Evolutionary conservation across 2,888 invertebrate genomes (phyloP).

Genomic region (Kryphioiulus occultus): DNA sequence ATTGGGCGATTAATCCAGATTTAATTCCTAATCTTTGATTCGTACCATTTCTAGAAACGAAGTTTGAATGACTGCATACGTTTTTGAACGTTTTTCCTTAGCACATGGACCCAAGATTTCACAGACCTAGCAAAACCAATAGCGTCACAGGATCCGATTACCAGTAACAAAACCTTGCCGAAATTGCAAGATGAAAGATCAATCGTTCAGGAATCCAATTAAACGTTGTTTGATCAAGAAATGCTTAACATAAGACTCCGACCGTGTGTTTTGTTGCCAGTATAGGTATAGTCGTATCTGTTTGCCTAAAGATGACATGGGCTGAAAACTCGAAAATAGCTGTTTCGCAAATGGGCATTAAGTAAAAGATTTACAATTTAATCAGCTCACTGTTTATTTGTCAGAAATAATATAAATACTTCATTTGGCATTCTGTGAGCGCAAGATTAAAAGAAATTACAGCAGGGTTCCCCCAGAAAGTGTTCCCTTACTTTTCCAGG

Average conservation of each 20-base stretch:
- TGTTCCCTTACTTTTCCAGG: background rate
- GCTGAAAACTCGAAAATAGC: background rate
- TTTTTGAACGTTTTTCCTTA: background rate
- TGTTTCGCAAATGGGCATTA: slow-evolving; percentile 11
- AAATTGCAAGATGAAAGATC: background rate
- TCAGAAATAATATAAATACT: background rate
- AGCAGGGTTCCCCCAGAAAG: background rate
- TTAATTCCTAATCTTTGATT: background rate
- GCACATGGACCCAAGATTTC: background rate
- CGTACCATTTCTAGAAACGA: background rate
- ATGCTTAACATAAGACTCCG: background rate
- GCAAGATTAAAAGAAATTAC: background rate
- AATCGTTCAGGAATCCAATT: background rate
- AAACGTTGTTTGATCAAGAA: slow-evolving; percentile 32
- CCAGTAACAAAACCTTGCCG: background rate
- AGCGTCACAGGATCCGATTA: background rate
- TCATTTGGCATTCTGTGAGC: background rate
- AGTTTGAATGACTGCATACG: background rate
- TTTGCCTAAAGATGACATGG: background rate
- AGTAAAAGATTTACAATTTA: background rate
- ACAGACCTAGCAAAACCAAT: background rate
- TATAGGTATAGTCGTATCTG: slow-evolving; percentile 2
- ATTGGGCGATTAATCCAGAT: background rate
- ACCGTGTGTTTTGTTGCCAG: background rate
- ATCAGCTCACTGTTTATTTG: slow-evolving; percentile 24